Percentiles rank a stretch among this genome's conserved stretches.
Conservation (phyloP, 2,888 invertebrate genomes). For the Melanargia galathea region DNA sequence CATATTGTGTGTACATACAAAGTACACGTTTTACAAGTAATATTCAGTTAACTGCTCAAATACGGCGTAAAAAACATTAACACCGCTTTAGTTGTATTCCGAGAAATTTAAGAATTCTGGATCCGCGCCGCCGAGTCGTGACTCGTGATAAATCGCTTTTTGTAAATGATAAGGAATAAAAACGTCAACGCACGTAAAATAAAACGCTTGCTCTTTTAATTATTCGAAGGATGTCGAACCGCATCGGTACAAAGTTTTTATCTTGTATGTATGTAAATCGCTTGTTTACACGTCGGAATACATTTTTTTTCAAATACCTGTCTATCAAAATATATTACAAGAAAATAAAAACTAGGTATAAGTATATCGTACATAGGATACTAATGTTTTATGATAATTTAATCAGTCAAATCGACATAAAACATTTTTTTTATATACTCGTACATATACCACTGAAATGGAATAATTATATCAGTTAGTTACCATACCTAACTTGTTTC, state of each 20-base stretch:
- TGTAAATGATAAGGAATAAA: constrained; percentile 11
- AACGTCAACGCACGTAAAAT: constrained; percentile 1
- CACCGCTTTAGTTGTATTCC: background rate
- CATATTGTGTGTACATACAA: background rate
- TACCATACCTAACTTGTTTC: no score
- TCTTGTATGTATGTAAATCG: no score
- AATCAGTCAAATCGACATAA: no score
- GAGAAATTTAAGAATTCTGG: constrained; percentile 9
- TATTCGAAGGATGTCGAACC: background rate
- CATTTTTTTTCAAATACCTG: no score
- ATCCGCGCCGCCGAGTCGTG: background rate
- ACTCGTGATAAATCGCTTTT: background rate
- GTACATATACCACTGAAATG: no score
- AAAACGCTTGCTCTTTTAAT: background rate
- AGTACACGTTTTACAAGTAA: background rate
- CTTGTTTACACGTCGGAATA: no score
- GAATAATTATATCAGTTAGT: no score
- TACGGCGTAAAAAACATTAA: constrained; percentile 7
- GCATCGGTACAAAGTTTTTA: background rate
- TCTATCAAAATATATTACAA: no score
- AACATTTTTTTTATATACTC: no score
- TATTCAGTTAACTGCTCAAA: background rate
- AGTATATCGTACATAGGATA: no score
- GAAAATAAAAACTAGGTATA: no score
- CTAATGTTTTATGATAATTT: no score